A percentile compares a stretch with the other conserved stretches of the same genome.
phyloP scores from a whole-genome alignment of 2,797 vertebrate genomes.

The Coreius guichenoti region DNA sequence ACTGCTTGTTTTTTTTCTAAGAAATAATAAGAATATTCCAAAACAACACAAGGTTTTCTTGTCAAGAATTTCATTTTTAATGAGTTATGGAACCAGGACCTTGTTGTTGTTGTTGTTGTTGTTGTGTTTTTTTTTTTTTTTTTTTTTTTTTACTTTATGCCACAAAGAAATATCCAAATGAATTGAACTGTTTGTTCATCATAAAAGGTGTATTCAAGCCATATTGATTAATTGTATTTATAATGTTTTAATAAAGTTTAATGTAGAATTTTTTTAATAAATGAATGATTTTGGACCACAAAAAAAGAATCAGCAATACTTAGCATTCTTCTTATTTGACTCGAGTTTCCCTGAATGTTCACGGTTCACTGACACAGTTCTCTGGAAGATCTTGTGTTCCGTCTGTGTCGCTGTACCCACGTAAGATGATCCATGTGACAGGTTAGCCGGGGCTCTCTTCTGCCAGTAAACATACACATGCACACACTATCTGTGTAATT shows the following conservation, averaged over 20 bases:
- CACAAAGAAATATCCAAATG: not conserved
- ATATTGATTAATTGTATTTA: not conserved
- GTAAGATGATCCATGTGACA: slow-evolving; percentile 36
- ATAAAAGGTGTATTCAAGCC: not conserved
- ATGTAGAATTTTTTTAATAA: not conserved
- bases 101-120: no score
- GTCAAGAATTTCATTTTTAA: not conserved
- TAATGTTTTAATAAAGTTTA: not conserved
- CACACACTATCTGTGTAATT: slow-evolving; percentile 71
- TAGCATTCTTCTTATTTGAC: not conserved
- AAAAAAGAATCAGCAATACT: no score
- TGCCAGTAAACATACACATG: slow-evolving; percentile 44
- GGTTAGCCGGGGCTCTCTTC: slow-evolving; percentile 45
- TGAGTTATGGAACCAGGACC: not conserved
- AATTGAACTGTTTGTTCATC: not conserved
- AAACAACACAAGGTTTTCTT: no score
- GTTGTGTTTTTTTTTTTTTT: no score
- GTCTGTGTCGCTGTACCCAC: not conserved
- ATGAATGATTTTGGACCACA: not conserved
- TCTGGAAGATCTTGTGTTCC: slow-evolving; percentile 31
- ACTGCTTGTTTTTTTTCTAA: not conserved
- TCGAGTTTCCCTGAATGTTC: not conserved
- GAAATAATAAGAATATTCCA: not conserved
- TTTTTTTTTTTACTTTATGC: not conserved
- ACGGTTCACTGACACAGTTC: slow-evolving; percentile 31